Evolutionary conservation across 2,797 vertebrate genomes (phyloP), one percentile per base, ranked within the genome.

Genomic region (Yasuhikotakia modesta): DNA sequence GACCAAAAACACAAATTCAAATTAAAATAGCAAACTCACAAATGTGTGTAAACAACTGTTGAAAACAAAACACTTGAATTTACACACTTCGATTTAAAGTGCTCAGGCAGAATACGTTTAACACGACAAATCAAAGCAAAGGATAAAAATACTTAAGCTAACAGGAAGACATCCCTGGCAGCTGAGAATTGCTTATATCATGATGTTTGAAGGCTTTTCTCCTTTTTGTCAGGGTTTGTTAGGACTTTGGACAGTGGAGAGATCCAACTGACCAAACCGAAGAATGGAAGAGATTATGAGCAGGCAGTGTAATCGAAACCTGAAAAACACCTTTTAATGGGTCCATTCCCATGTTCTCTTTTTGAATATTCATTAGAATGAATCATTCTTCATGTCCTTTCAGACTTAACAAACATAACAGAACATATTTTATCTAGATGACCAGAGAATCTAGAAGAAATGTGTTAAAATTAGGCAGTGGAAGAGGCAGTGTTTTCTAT

Each of bases 181-280:
- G 93, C 92, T 91, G 87, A 90, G 86, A 91, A 94, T 93, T 92
- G 91, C 91, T 92, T 93, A 92, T 93, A 92, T 79, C 89, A 88
- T 89, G 91, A 91, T 89, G 86, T 93, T 91, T 89, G 90, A 93
- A 93, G 91, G 90, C 91, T 94, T 94, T 91, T 92, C 91, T 93
- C 92, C 91, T 92, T 92, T 93, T 91, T 92, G 90, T 92, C 87
- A 88, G 89, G 89, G 90, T 89, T 91, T 89, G 89, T 90, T 87
- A 89, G 87, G 90, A 90, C 89, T 87, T 80, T 87, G 39, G 70
- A 39, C 65, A 35, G 69, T 73, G 79, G 63, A 50, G 68, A 48
- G 69, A 58, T 39, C 68, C 72, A 68, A 63, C 70, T 43, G 73
- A 27, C 27, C 87, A 91, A 89, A 87, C 89, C 84, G 87, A 79